These are phyloP conservation scores for Drosophila yakuba DNA, from an alignment of 1,140 invertebrate genomes.

Conservation along the genomic window DNA sequence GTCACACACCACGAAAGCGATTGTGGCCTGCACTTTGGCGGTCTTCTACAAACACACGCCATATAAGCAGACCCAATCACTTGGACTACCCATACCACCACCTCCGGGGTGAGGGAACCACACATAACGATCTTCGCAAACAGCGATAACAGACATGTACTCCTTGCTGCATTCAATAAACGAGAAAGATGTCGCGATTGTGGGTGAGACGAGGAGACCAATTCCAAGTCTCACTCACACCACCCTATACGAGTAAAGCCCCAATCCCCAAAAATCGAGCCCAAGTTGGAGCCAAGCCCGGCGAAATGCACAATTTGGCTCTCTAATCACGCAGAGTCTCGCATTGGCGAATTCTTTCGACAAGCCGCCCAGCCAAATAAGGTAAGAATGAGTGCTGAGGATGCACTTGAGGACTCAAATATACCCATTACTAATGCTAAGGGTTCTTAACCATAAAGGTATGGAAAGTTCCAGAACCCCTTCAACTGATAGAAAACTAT, in stretches of 20 bases:
- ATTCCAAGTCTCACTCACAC: conserved; percentile 46
- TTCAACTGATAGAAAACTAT: no score
- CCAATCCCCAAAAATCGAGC: background rate
- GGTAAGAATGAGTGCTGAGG: conserved; percentile 8
- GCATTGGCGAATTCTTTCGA: conserved; percentile 67
- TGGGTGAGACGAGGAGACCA: conserved; percentile 45
- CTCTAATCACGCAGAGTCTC: conserved; percentile 78
- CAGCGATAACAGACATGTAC: conserved; percentile 77
- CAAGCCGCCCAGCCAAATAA: conserved; percentile 20
- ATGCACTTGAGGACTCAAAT: background rate
- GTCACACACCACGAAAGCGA: conserved; percentile 57
- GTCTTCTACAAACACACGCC: conserved; percentile 38
- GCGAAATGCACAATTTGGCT: conserved; percentile 75
- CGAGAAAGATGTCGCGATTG: conserved; percentile 42
- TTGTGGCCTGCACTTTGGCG: conserved; percentile 55
- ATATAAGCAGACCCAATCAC: conserved; percentile 31
- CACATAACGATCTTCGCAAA: conserved; percentile 68
- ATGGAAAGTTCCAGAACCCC: background rate
- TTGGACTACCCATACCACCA: conserved; percentile 6
- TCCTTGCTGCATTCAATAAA: conserved; percentile 33
- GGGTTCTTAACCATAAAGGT: no score
- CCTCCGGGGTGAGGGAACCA: conserved; percentile 20
- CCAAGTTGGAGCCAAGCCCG: conserved; percentile 27
- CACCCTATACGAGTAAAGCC: background rate
- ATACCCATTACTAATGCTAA: background rate